A percentile compares a stretch with the other conserved stretches of the same genome.
Conservation (phyloP, 2,797 vertebrate genomes). For the Varecia variegata region DNA sequence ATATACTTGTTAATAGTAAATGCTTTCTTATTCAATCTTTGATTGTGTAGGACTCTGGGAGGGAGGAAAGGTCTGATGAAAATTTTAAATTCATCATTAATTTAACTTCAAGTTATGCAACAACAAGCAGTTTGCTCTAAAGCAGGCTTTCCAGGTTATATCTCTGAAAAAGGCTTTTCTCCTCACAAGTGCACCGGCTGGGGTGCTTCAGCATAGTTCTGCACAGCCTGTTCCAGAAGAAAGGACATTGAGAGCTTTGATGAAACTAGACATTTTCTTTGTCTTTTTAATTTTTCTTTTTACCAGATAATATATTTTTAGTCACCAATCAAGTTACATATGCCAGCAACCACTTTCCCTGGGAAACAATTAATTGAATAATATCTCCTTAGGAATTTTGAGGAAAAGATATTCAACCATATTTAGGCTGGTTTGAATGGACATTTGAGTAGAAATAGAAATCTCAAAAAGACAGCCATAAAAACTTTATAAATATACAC, state of each 20-base stretch:
- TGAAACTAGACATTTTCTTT: slow-evolving; percentile 5
- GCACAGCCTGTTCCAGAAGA: neutral
- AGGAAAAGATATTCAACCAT: neutral
- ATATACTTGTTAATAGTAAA: slow-evolving; percentile 1
- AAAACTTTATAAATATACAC: neutral
- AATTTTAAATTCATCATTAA: slow-evolving; percentile 26
- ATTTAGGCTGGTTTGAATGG: neutral
- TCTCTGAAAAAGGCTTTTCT: slow-evolving; percentile 10
- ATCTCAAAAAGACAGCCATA: neutral
- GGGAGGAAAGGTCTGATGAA: neutral
- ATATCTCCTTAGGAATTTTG: neutral
- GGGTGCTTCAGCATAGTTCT: neutral
- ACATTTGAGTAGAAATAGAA: neutral
- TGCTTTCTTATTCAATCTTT: slow-evolving; percentile 7
- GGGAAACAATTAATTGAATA: slow-evolving; percentile 15
- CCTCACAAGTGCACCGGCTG: neutral
- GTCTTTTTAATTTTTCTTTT: neutral
- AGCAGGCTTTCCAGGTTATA: slow-evolving; percentile 14
- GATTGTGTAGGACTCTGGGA: neutral
- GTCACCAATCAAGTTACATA: neutral
- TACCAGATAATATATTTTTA: neutral
- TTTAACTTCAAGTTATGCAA: slow-evolving; percentile 27
- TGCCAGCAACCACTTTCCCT: neutral
- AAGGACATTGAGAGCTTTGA: neutral
- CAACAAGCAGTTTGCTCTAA: slow-evolving; percentile 12